phyloP scores from a whole-genome alignment of 2,888 invertebrate genomes.

The Lymantria dispar region DNA sequence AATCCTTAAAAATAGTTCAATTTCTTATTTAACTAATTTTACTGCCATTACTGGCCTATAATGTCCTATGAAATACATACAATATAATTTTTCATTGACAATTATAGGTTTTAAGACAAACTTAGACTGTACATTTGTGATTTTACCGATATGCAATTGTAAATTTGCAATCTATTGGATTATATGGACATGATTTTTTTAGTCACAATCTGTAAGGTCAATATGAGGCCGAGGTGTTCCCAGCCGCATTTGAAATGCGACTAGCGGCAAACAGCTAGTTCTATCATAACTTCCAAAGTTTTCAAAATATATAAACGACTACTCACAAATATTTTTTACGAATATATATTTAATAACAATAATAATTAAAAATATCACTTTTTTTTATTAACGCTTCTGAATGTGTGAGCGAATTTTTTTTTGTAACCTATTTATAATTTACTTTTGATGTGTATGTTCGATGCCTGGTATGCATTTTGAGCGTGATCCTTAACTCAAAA shows the following conservation, averaged over 20 bases:
- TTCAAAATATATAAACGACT: slow-evolving; percentile 3
- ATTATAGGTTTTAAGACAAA: not conserved
- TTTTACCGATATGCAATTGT: not conserved
- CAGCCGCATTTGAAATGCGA: not conserved
- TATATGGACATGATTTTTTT: not conserved
- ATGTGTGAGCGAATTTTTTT: slow-evolving; percentile 19
- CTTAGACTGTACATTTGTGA: slow-evolving; percentile 9
- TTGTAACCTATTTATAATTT: slow-evolving; percentile 37
- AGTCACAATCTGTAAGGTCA: not conserved
- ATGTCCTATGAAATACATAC: not conserved
- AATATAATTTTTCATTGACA: not conserved
- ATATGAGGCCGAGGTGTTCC: not conserved
- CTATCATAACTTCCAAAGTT: slow-evolving; percentile 29
- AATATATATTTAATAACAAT: slow-evolving; percentile 7
- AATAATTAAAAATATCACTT: slow-evolving; percentile 8
- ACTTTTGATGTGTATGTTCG: slow-evolving; percentile 25
- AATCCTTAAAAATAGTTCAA: too few relatives aligned
- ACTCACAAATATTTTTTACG: slow-evolving; percentile 29
- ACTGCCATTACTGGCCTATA: not conserved
- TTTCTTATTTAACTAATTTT: not conserved
- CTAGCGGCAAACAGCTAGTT: slow-evolving; percentile 3
- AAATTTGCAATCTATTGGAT: not conserved
- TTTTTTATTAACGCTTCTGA: slow-evolving; percentile 22
- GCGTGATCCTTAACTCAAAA: not conserved
- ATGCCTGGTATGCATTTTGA: slow-evolving; percentile 3